Evolutionary conservation across 1,140 invertebrate species (phyloP).

Genomic region (Drosophila murphyi): DNA sequence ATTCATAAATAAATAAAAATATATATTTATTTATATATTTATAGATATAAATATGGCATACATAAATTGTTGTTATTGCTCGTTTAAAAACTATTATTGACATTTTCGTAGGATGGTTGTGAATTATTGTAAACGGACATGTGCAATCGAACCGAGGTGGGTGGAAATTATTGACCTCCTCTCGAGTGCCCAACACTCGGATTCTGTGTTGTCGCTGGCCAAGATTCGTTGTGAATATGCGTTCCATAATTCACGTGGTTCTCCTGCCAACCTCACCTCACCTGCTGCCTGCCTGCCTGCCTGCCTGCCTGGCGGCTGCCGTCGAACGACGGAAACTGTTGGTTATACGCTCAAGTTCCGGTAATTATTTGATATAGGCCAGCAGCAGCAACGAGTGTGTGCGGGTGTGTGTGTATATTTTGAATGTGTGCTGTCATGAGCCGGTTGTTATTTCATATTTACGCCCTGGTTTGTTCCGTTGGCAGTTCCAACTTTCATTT

Average conservation of each 20-base stretch:
- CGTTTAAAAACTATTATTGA: conserved; percentile 76
- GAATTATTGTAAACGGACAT: conserved; percentile 79
- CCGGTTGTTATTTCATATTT: conserved; percentile 62
- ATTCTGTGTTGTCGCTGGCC: neutral
- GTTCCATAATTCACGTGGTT: conserved; percentile 34
- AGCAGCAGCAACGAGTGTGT: conserved; percentile 8
- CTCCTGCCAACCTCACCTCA: neutral
- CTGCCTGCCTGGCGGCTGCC: neutral
- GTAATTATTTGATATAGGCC: conserved; percentile 82
- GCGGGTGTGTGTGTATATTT: conserved; percentile 11
- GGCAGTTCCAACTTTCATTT: conserved; percentile 16
- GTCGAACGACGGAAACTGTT: conserved; percentile 66
- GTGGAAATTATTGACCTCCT: too few species aligned
- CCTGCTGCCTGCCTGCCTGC: neutral
- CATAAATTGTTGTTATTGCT: conserved; percentile 47
- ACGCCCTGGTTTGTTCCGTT: conserved; percentile 25
- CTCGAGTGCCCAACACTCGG: too few species aligned
- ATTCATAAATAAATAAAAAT: conserved; percentile 37
- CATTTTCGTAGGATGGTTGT: conserved; percentile 70
- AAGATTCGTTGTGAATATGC: conserved; percentile 21
- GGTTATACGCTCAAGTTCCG: conserved; percentile 78
- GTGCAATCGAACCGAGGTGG: conserved; percentile 39
- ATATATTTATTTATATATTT: conserved; percentile 14
- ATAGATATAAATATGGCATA: conserved; percentile 3
- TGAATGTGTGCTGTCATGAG: conserved; percentile 9